These are phyloP conservation scores for Cybosia mesomella DNA, from an alignment of 2,888 invertebrate genomes.

Conservation along the genomic window DNA sequence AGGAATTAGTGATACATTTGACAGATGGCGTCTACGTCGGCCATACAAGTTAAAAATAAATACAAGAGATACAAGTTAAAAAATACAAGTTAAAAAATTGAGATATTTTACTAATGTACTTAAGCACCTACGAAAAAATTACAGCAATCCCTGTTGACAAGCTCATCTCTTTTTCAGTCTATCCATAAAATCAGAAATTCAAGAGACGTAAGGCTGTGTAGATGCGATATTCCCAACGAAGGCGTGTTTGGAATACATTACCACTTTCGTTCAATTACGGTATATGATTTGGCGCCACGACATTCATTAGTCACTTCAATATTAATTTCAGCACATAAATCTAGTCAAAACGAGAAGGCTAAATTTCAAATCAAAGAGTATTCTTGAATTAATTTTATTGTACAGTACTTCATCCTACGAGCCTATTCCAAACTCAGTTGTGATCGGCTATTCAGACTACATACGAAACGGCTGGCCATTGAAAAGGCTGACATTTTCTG, in stretches of 20 bases:
- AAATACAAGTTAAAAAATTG: too few species aligned
- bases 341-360: background rate
- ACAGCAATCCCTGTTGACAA: background rate
- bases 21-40: too few species aligned
- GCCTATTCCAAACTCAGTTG: too few species aligned
- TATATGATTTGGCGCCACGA: background rate
- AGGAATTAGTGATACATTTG: too few species aligned
- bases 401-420: too few species aligned
- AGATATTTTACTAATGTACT: too few species aligned
- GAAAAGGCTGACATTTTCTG: too few species aligned
- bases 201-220: background rate
- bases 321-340: background rate
- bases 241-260: constrained; percentile 12
- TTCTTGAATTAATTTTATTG: background rate
- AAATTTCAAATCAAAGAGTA: background rate
- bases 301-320: constrained; percentile 2
- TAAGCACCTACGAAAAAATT: too few species aligned
- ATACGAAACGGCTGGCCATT: too few species aligned
- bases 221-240: background rate
- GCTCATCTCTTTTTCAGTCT: background rate
- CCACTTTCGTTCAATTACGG: constrained; percentile 9
- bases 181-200: constrained; percentile 1
- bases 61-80: too few species aligned
- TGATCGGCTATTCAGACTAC: too few species aligned
- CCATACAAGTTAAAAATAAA: too few species aligned